Evolutionary conservation across 2,113 vertebrate genomes (phyloP).

Genomic region (Camelus bactrianus): DNA sequence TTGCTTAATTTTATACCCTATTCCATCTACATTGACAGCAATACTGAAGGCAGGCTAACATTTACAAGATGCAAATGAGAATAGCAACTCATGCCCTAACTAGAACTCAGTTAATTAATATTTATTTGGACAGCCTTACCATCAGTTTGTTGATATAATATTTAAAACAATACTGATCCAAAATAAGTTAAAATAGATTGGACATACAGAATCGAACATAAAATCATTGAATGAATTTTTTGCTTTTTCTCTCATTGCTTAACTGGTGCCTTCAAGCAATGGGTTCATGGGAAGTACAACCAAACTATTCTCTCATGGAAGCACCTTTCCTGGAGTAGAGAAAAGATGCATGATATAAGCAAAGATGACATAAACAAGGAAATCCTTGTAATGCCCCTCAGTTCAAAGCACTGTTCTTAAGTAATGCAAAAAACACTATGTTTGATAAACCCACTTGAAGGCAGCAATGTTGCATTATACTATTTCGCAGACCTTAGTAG

Average conservation of each 20-base stretch:
- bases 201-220: not conserved
- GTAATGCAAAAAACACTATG: not conserved
- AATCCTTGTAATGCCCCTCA: not conserved
- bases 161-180: not conserved
- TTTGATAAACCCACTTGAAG: not conserved
- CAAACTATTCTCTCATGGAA: not conserved
- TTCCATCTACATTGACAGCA: not conserved
- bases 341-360: not conserved
- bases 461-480: not conserved
- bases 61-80: not conserved
- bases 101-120: conserved; percentile 22
- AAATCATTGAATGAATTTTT: not conserved
- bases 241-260: not conserved
- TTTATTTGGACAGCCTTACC: conserved; percentile 24
- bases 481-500: not conserved
- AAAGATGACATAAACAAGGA: not conserved
- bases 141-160: not conserved
- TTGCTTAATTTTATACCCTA: not conserved
- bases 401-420: not conserved
- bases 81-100: not conserved
- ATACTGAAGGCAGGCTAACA: not conserved
- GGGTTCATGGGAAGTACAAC: not conserved
- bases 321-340: not conserved
- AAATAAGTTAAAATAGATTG: not conserved
- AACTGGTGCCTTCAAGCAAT: not conserved